Base-by-base conservation (phyloP, 2,888 invertebrate species). In the Dolomedes plantarius region DNA sequence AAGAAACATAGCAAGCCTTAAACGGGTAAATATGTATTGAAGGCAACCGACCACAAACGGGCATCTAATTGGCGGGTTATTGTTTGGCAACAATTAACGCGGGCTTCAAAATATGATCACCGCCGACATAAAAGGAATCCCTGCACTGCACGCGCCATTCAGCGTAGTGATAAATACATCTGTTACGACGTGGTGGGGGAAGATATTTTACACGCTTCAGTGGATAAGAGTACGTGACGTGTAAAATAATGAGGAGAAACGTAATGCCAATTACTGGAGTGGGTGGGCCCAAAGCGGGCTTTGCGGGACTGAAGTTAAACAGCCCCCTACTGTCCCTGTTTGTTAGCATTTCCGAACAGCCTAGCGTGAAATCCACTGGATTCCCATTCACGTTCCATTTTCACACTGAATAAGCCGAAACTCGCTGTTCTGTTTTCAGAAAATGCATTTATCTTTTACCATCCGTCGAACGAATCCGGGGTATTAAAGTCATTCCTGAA, bases 211-310 rank as follows among this genome's bases (percentile, higher is more conserved):
- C 56, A 68, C 81, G 68, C 81, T 31, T 67, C 74, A 32, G 31
- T 65, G 46, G 72, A 28, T 72, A 77, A 72, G 41, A 72, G 72
- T 76, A 83, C 72, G 76, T 77, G 83, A 83, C 76, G 83, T 83
- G 77, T 77, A 73, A 77, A 85, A 85, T 85, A 85, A 85, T 78
- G 83, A 85, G 83, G 77, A 77, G 77, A 65, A 83, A 77, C 67
- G 83, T 73, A 77, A 77, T 85, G 83, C 83, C 83, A 85, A 85
- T 85, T 85, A 85, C 69, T 41, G 68, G 31, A 19, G 28, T 41
- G 29, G 29, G 72, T 29, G 31, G 41, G 27, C 28, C 27, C 9
- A n/a, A 19, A 29, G 50, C 28, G 69, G 64, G 3, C 29, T 36
- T 64, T 29, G 77, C 72, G 39, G 50, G 67, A 41, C 67, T 73